These are phyloP conservation scores for Ivindomyrus marchei DNA, from an alignment of 2,113 vertebrate genomes.

Conservation along the genomic window DNA sequence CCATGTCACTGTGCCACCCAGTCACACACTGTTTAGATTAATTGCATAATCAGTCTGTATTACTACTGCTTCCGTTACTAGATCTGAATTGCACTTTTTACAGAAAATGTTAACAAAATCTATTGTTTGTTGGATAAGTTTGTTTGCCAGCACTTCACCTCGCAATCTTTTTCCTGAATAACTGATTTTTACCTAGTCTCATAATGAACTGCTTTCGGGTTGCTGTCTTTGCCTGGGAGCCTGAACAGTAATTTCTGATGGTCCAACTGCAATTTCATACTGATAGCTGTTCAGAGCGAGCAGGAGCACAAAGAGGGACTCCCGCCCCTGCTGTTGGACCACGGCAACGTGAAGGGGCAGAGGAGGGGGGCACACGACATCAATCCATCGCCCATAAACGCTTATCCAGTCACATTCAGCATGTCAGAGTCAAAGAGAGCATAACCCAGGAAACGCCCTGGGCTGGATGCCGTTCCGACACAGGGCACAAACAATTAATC, in stretches of 20 bases:
- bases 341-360: neutral
- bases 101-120: neutral
- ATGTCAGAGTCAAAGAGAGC: neutral
- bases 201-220: conserved; percentile 15
- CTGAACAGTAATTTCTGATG: neutral
- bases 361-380: neutral
- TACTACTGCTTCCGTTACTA: neutral
- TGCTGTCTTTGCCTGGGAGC: neutral
- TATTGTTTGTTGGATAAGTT: neutral
- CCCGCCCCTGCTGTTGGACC: neutral
- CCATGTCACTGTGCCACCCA: neutral
- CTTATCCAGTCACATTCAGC: neutral
- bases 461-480: neutral
- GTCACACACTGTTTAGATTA: neutral
- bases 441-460: neutral
- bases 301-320: neutral
- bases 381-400: neutral
- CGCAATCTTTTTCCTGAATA: neutral
- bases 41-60: neutral
- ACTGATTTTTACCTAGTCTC: neutral
- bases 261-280: neutral
- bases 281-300: neutral
- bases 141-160: neutral
- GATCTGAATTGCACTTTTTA: neutral
- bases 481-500: neutral